Conservation (phyloP, 2,888 invertebrate genomes). For the Epinotia bilunana region DNA sequence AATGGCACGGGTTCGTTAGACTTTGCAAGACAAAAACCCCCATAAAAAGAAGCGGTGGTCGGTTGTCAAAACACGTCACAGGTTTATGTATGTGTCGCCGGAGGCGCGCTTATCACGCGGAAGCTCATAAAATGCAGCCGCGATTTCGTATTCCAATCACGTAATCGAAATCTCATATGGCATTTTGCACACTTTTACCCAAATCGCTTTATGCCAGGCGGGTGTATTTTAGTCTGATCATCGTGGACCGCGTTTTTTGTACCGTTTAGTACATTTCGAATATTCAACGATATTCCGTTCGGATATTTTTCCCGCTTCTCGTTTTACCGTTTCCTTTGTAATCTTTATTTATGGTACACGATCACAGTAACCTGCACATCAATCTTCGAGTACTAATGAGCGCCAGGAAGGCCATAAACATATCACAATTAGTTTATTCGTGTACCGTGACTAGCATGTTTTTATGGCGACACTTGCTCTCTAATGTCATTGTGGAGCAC, state of each 20-base stretch:
- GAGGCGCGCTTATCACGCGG: constrained; percentile 55
- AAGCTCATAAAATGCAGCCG: constrained; percentile 20
- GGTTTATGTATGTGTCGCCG: constrained; percentile 80
- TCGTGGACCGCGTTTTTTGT: constrained; percentile 13
- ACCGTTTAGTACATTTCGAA: constrained; percentile 24
- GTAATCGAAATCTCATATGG: constrained; percentile 24
- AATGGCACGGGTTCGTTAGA: constrained; percentile 67
- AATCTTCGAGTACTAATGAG: constrained; percentile 36
- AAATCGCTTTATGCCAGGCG: constrained; percentile 38
- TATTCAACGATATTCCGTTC: constrained; percentile 15
- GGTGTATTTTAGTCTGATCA: constrained; percentile 20
- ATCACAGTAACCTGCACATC: constrained; percentile 21
- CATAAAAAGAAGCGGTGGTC: constrained; percentile 64
- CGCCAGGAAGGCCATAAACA: constrained; percentile 29
- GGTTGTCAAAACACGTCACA: constrained; percentile 81
- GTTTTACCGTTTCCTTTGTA: constrained; percentile 31
- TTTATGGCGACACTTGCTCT: constrained; percentile 39
- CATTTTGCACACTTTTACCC: constrained; percentile 24
- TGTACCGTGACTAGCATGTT: constrained; percentile 41
- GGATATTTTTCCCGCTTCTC: constrained; percentile 21
- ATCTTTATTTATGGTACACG: constrained; percentile 34
- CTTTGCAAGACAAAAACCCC: constrained; percentile 58
- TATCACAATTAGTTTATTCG: constrained; percentile 40
- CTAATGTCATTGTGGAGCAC: constrained; percentile 34
- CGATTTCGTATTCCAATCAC: constrained; percentile 33